Conservation (phyloP, 2,797 vertebrate genomes). For the Phoebastria nigripes region DNA sequence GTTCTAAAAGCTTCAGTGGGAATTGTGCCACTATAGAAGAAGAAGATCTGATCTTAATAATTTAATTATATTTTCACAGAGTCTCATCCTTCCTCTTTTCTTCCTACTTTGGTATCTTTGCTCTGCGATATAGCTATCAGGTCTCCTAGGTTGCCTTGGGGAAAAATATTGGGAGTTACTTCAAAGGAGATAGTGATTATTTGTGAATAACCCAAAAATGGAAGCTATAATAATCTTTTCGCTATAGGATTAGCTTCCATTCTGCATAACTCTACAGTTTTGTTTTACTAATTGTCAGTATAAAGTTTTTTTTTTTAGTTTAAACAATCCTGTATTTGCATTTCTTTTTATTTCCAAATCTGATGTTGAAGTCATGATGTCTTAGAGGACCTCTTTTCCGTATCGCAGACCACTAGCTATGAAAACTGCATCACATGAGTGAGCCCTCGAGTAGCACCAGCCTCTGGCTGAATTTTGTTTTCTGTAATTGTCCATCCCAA, state of each 20-base stretch:
- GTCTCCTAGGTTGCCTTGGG: neutral
- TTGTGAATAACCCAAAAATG: neutral
- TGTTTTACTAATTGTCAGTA: neutral
- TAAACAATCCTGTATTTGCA: neutral
- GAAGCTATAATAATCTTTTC: neutral
- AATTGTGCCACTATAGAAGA: neutral
- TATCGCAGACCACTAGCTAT: neutral
- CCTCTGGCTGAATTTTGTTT: neutral
- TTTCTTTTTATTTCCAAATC: neutral
- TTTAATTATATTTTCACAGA: neutral
- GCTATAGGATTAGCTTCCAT: neutral
- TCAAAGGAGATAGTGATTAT: neutral
- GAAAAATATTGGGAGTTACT: neutral
- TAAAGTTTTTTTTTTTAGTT: neutral
- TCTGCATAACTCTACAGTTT: neutral
- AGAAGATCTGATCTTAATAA: neutral
- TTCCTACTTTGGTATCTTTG: neutral
- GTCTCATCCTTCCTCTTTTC: neutral
- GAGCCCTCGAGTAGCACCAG: neutral
- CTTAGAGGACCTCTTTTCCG: neutral
- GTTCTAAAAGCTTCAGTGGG: neutral
- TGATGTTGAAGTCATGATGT: neutral
- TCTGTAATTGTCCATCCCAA: neutral
- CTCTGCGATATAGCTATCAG: neutral
- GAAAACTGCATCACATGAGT: accelerated